These are phyloP conservation scores for Loripinus fragilis DNA, from an alignment of 2,888 invertebrate genomes.

Conservation along the genomic window DNA sequence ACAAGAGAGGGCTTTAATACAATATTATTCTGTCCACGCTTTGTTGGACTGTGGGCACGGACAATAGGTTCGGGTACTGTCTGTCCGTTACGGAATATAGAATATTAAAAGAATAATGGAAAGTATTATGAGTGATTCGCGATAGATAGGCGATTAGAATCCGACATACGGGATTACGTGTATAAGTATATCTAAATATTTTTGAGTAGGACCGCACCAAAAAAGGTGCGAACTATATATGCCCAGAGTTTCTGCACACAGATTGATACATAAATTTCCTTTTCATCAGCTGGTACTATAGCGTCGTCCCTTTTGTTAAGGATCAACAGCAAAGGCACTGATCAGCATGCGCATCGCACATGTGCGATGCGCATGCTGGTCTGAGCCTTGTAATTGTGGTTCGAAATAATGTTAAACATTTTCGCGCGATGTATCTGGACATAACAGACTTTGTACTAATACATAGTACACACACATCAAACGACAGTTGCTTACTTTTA, in stretches of 20 bases:
- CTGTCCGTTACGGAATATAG: conserved; percentile 5
- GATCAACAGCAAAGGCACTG: no score
- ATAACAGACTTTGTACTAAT: conserved; percentile 19
- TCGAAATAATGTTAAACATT: no score
- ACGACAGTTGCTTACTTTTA: conserved; percentile 8
- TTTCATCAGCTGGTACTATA: no score
- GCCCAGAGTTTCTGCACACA: no score
- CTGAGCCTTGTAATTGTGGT: no score
- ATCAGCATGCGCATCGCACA: no score
- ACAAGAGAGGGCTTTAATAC: conserved; percentile 10
- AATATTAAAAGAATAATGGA: conserved; percentile 11
- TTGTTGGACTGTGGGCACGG: not conserved
- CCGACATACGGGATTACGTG: conserved; percentile 13
- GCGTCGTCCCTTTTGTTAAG: no score
- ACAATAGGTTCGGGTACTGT: conserved; percentile 2
- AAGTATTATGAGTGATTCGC: not conserved
- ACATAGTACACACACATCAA: not conserved
- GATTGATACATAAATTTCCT: no score
- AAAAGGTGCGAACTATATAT: no score
- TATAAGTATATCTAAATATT: conserved; percentile 13
- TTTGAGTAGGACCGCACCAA: no score
- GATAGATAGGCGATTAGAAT: not conserved
- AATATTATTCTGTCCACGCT: conserved; percentile 9
- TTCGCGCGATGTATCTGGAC: no score
- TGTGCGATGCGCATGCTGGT: no score